phyloP scores from a whole-genome alignment of 2,888 invertebrate species.

The Ormyrus thymus region DNA sequence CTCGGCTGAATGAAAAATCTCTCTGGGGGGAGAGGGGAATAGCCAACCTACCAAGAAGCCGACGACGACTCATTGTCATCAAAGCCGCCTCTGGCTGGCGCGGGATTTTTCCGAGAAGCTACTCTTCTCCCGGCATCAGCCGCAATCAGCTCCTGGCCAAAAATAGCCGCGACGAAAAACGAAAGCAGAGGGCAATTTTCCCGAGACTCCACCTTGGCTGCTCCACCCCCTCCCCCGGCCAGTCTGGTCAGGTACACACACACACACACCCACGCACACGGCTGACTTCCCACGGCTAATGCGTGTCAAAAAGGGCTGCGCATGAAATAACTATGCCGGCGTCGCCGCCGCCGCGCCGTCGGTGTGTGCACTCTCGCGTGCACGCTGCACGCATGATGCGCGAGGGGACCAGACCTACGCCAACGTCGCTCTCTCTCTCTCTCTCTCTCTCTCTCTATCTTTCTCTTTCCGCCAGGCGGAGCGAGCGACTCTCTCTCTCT shows the following conservation, averaged over 20 bases:
- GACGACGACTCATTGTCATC: no score
- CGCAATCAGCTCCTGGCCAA: no score
- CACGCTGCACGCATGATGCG: constrained; percentile 30
- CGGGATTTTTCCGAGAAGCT: no score
- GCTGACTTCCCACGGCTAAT: constrained; percentile 47
- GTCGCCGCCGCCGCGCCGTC: not conserved
- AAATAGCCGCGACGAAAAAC: no score
- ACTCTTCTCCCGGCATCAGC: no score
- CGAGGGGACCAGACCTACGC: constrained; percentile 50
- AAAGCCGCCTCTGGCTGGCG: no score
- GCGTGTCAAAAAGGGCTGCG: constrained; percentile 46
- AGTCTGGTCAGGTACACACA: constrained; percentile 49
- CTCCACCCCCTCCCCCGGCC: constrained; percentile 33
- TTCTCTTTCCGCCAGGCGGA: not conserved
- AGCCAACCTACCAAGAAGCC: no score
- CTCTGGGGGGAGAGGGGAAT: no score
- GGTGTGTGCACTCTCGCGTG: not conserved
- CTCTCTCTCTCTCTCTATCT: constrained; percentile 26
- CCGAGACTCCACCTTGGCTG: not conserved
- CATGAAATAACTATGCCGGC: constrained; percentile 50
- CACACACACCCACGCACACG: constrained; percentile 37
- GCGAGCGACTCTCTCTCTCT: not conserved
- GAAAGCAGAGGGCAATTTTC: no score
- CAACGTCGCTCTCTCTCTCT: constrained; percentile 11
- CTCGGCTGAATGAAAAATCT: no score